These are phyloP conservation scores for Eupithecia inturbata DNA, from an alignment of 2,888 invertebrate species.

Conservation along the genomic window DNA sequence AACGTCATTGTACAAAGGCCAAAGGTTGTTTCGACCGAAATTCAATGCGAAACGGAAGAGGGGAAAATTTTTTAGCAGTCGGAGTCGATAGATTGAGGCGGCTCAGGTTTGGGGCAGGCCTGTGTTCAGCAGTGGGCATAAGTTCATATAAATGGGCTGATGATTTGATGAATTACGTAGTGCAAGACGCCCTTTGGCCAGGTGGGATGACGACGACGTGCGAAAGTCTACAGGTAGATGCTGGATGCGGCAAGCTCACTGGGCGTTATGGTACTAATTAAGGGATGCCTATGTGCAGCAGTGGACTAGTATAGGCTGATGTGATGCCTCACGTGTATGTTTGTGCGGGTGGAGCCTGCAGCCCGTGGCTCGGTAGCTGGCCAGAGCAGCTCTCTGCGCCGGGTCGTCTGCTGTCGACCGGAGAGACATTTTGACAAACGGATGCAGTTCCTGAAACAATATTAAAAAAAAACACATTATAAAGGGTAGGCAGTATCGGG, in stretches of 20 bases:
- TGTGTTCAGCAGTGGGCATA: neutral
- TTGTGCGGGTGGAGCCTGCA: slow-evolving; percentile 80
- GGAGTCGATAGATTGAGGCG: neutral
- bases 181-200: no score
- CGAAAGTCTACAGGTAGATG: no score
- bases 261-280: no score
- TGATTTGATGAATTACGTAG: neutral
- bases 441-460: slow-evolving; percentile 85
- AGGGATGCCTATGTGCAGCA: no score
- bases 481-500: neutral
- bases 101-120: neutral
- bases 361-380: slow-evolving; percentile 94
- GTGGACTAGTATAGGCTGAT: neutral
- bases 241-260: no score
- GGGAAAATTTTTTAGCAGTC: neutral
- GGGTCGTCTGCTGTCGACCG: slow-evolving; percentile 86
- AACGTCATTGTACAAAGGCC: no score
- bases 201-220: no score
- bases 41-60: neutral
- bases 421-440: slow-evolving; percentile 89
- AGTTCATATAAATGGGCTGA: no score
- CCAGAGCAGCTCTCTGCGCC: slow-evolving; percentile 88
- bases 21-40: no score
- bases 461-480: neutral
- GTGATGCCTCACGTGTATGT: slow-evolving; percentile 60